Percentiles rank a stretch among this genome's conserved stretches.
These are phyloP conservation scores for Lasius fuliginosus DNA, from an alignment of 2,888 invertebrate species.

Conservation along the genomic window DNA sequence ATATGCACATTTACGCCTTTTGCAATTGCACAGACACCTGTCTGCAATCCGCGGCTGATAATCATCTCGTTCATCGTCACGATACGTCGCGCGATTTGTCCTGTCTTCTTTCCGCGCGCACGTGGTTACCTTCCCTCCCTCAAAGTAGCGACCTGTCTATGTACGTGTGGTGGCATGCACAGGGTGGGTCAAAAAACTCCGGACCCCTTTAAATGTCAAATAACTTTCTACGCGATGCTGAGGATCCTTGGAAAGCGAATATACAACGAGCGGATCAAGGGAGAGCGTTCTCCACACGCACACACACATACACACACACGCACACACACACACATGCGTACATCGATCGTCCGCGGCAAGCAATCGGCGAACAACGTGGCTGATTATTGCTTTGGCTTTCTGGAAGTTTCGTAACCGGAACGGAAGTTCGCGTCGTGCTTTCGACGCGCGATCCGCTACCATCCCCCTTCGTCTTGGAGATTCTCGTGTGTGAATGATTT, in stretches of 20 bases:
- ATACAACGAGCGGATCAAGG: conserved; percentile 20
- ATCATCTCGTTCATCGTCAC: conserved; percentile 18
- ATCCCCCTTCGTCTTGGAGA: not conserved
- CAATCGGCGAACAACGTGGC: conserved; percentile 44
- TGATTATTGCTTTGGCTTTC: conserved; percentile 48
- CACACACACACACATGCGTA: not conserved
- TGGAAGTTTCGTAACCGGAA: conserved; percentile 62
- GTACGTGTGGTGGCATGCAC: not conserved
- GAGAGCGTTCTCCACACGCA: conserved; percentile 40
- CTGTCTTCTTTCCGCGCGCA: not conserved
- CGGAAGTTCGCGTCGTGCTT: conserved; percentile 55
- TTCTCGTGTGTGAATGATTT: not conserved
- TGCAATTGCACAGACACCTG: not conserved
- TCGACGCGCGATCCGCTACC: conserved; percentile 21
- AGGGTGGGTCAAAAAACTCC: conserved; percentile 63
- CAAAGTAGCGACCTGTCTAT: not conserved
- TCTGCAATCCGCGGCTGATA: not conserved
- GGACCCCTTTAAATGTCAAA: conserved; percentile 74
- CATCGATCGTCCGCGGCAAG: conserved; percentile 32
- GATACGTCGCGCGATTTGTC: not conserved
- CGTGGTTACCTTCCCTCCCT: not conserved
- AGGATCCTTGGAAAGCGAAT: conserved; percentile 55
- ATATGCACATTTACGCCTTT: not conserved
- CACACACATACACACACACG: not conserved
- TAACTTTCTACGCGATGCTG: conserved; percentile 72